Conservation (phyloP, 2,113 vertebrate genomes). For the Pomatorhinus ruficollis region DNA sequence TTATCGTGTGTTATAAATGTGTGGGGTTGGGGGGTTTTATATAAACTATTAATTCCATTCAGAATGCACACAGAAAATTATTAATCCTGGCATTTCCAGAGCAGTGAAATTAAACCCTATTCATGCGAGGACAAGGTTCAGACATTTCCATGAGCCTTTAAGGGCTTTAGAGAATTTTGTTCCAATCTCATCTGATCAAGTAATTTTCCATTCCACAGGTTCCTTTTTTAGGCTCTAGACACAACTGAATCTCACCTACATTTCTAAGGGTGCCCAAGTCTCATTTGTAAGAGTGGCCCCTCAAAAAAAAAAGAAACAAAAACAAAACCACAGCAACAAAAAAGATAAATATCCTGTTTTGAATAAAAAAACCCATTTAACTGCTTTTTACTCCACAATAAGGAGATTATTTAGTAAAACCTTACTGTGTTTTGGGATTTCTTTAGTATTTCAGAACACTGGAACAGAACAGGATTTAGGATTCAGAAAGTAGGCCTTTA, state of each 20-base stretch:
- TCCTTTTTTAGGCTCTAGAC: background rate
- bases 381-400: background rate
- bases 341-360: background rate
- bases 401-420: background rate
- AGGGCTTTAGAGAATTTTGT: background rate
- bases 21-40: rapidly evolving
- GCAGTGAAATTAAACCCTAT: background rate
- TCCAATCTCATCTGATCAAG: background rate
- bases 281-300: rapidly evolving
- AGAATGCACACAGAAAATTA: background rate
- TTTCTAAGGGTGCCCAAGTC: background rate
- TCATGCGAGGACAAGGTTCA: background rate
- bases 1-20: too few relatives aligned
- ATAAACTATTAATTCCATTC: background rate
- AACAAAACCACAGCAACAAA: background rate
- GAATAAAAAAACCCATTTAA: background rate
- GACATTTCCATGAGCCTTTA: background rate
- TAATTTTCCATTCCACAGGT: background rate
- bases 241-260: background rate
- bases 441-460: background rate
- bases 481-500: background rate
- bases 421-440: background rate
- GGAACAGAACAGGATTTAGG: background rate
- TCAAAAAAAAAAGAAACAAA: background rate
- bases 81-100: background rate